Base-by-base conservation (phyloP, 2,797 vertebrate species). In the Alca torda region DNA sequence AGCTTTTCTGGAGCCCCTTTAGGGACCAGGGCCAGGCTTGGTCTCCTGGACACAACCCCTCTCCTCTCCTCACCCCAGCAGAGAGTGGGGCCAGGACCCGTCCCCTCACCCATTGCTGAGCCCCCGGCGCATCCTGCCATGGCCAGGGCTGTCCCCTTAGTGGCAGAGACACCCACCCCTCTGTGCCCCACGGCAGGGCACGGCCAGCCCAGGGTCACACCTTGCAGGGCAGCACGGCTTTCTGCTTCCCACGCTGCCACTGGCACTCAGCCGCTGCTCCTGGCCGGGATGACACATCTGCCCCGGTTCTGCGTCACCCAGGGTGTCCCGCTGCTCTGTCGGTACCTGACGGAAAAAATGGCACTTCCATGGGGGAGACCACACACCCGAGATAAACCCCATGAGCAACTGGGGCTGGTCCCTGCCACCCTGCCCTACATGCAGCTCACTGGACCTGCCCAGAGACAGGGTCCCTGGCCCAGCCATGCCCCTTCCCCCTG, bases 231-330 rank as follows among this genome's bases (percentile, higher is more conserved):
- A 59, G 51, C 28, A 9, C 1, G 4, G n/a, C 13, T 35, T 21
- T 37, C 33, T 33, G 63, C 39, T 74, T 59, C 45, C 89, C 61
- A 11, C 0, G 5, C 28, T 80, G 85, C 80, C 43, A 13, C 51
- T 6, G 4, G 48, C 43, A 24, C 30, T 21, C 41, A 4, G 65
- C 20, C 3, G 11, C 51, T 51, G 19, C 73, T 24, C 59, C 60
- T 10, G 50, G 83, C 21, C 56, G 39, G 12, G 65, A 13, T 13
- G 56, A 16, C 28, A 16, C 12, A 1, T 7, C 26, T 16, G 39
- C 6, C 13, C 23, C 0, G 0, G 8, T 11, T 9, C 43, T 7
- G 6, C 39, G 2, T 4, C 0, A 26, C 46, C 63, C 0, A 1
- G 37, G 10, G 11, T 11, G 6, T 85, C 67, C 59, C 1, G 0